Percentiles rank a stretch among this genome's conserved stretches.
phyloP scores from a whole-genome alignment of 2,113 vertebrate genomes.

The Setophaga petechia region DNA sequence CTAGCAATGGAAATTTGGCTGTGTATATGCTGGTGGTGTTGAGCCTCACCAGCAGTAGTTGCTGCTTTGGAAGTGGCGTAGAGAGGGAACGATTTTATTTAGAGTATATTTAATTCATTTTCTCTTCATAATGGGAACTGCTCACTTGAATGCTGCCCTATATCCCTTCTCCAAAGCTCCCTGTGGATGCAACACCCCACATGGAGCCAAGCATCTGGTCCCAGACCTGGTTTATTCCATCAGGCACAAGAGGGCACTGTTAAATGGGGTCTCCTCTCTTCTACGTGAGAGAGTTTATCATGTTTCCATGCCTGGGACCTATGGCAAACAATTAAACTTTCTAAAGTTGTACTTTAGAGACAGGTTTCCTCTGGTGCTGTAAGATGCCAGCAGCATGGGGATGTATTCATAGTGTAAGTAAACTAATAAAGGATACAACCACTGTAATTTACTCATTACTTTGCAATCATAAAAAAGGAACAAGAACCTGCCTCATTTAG shows the following conservation, averaged over 20 bases:
- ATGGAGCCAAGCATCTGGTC: no score
- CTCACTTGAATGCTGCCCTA: not conserved
- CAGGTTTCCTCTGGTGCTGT: not conserved
- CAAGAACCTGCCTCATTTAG: not conserved
- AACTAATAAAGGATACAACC: not conserved
- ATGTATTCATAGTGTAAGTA: not conserved
- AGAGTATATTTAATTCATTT: not conserved
- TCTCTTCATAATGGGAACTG: not conserved
- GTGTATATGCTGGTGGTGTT: not conserved
- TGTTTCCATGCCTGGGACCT: not conserved
- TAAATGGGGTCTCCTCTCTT: not conserved
- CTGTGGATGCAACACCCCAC: no score
- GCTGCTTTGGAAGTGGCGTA: not conserved
- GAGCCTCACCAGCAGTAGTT: not conserved
- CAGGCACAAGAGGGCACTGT: not conserved
- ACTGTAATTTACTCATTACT: not conserved
- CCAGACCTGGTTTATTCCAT: not conserved
- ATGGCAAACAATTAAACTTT: not conserved
- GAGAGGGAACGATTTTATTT: not conserved
- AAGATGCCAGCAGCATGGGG: not conserved
- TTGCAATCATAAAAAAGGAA: not conserved
- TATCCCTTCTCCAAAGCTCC: not conserved
- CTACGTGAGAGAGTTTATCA: rapidly evolving
- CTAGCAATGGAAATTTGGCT: not conserved
- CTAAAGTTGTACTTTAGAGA: not conserved